Evolutionary conservation across 2,888 invertebrate genomes (phyloP), one percentile per base, ranked within the genome.

Genomic region (Cryptosula pallasiana): DNA sequence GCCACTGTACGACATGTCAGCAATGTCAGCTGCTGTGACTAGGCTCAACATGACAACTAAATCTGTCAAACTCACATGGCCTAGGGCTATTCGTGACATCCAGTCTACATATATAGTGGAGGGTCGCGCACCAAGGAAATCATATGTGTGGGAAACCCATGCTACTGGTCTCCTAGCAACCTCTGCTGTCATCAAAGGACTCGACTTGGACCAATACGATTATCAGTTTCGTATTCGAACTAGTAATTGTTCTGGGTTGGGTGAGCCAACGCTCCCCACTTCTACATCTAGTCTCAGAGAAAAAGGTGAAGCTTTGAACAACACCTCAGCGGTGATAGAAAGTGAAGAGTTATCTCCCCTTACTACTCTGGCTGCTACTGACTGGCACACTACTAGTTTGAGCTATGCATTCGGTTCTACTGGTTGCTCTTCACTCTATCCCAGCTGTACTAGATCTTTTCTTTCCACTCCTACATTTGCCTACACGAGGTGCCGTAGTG

Each of bases 221-320:
- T 99, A 98, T 85, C 98, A 99, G 86, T 99, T 99, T 89, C 90
- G 98, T 69, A 81, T 85, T 0, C 73, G 78, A 71, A 98, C 98
- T 0, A 97, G 97, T 88, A 99, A 99, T 86, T 93, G 93, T 0
- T 98, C 98, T 55, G 99, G 99, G 25, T 91, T 93, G 85, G 93
- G 97, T 85, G 95, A 94, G 83, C 95, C 97, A 76, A 95, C 63
- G 20, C 34, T 3, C 16, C n/a, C 63, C 13, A 27, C 27, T 2
- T 63, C 63, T 25, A 63, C 63, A 2, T 63, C 63, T 5, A 27
- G 27, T 3, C 32, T 63, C 9, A 27, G 63, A 63, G 63, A 63
- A 27, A 63, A 63, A 63, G 63, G 63, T 63, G 63, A 63, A 63
- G 9, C 9, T 45, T 13, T n/a, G n/a, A n/a, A n/a, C n/a, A n/a